A percentile compares a stretch with the other conserved stretches of the same genome.
These are phyloP conservation scores for Nannobrachium achirus DNA, from an alignment of 2,113 vertebrate genomes.

Conservation along the genomic window DNA sequence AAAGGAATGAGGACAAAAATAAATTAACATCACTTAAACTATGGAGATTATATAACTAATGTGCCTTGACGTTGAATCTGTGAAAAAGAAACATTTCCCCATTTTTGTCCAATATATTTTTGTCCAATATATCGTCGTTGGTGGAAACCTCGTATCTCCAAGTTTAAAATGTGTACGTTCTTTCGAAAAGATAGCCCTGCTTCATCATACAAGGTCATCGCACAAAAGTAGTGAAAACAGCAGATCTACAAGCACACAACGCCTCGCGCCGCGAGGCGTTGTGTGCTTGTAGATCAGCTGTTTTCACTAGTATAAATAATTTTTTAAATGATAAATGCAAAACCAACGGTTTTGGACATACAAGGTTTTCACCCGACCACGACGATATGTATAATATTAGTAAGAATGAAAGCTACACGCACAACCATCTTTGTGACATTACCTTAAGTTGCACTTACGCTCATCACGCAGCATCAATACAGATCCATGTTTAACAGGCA, in stretches of 20 bases:
- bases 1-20: background rate
- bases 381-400: constrained; percentile 25
- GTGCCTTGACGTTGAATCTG: constrained; percentile 29
- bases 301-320: background rate
- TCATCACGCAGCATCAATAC: constrained; percentile 38
- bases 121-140: too few relatives aligned
- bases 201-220: too few relatives aligned
- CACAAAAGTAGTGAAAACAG: too few relatives aligned
- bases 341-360: too few relatives aligned
- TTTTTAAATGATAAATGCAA: too few relatives aligned
- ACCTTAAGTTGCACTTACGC: constrained; percentile 12
- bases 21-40: constrained; percentile 4
- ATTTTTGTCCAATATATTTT: too few relatives aligned
- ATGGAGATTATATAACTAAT: constrained; percentile 3
- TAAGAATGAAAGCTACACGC: constrained; percentile 16
- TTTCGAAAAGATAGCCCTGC: too few relatives aligned
- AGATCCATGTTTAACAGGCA: constrained; percentile 34
- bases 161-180: too few relatives aligned
- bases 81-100: constrained; percentile 25
- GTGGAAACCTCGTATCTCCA: too few relatives aligned
- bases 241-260: too few relatives aligned
- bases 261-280: too few relatives aligned
- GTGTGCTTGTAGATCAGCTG: background rate
- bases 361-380: too few relatives aligned
- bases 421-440: constrained; percentile 23